Base-by-base conservation (phyloP, 2,888 invertebrate species). In the Lissonota sp. region DNA sequence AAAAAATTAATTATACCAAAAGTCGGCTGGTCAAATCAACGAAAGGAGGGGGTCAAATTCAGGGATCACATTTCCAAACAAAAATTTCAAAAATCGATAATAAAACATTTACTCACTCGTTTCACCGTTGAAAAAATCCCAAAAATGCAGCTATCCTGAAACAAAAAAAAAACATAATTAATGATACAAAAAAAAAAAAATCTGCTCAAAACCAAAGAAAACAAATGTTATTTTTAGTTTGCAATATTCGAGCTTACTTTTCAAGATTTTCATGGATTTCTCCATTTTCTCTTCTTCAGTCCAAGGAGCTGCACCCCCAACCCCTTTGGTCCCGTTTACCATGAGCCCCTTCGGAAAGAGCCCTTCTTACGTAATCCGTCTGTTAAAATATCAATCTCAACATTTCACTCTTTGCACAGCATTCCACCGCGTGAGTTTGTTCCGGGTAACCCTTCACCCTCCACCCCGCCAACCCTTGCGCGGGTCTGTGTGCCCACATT, bases 311-410 rank as follows among this genome's bases (percentile, higher is more conserved):
- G 12, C 57, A 8, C 63, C 16, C 26, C 44, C 60, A 46, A 71
- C 60, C 71, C 60, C 55, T 60, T 72, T 66, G 53, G 49, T 49
- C 42, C 75, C 26, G 1, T 26, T 26, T 26, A 26, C 26, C 26
- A 26, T 26, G 26, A 26, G 62, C 63, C 51, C 72, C 72, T 72
- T 71, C 57, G 60, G 73, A 16, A 46, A 49, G 26, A 26, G 78
- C 83, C 81, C 88, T 89, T 86, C 90, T 90, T 89, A 88, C 87
- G 90, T 89, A 90, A 91, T 91, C 90, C 86, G 88, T 87, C 91
- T 91, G 90, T 91, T 92, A 89, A 91, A 92, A 92, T 92, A 92
- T 92, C 92, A 92, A 91, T 92, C 91, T 90, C 89, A 86, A 86
- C 88, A 83, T 89, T 90, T 87, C 88, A 84, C 88, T 91, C 91